Conservation (phyloP, 2,888 invertebrate species). For the Escarpia spicata region DNA sequence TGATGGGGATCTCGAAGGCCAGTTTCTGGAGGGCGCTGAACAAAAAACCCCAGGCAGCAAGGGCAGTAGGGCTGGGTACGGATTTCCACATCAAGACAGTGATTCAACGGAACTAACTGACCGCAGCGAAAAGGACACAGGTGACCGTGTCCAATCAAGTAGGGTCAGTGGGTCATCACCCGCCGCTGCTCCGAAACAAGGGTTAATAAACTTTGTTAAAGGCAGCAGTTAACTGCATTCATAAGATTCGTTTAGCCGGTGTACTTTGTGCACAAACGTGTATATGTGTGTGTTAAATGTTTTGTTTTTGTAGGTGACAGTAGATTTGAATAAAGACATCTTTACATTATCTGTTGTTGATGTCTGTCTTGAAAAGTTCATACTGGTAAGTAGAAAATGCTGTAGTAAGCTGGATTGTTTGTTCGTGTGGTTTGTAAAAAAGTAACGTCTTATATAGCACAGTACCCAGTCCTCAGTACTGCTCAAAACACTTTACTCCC, state of each 20-base stretch:
- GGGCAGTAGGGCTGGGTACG: not conserved
- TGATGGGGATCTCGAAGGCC: not conserved
- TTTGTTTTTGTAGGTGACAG: not conserved
- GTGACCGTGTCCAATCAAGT: not conserved
- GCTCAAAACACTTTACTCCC: too few species aligned
- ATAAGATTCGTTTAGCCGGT: not conserved
- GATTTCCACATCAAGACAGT: not conserved
- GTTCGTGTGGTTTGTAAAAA: too few species aligned
- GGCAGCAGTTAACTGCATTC: not conserved
- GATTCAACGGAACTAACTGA: not conserved
- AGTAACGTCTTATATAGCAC: too few species aligned
- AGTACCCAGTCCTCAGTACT: too few species aligned
- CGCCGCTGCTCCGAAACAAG: not conserved
- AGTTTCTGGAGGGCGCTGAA: not conserved
- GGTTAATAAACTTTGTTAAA: not conserved
- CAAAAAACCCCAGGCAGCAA: slow-evolving; percentile 5
- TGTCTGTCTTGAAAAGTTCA: not conserved
- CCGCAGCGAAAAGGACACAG: not conserved
- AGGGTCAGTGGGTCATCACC: not conserved
- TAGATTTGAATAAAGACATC: not conserved
- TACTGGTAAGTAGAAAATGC: not conserved
- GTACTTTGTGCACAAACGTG: not conserved
- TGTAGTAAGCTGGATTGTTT: too few species aligned
- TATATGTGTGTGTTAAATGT: not conserved
- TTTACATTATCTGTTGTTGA: not conserved